Percentiles rank a stretch among this genome's conserved stretches.
phyloP scores from a whole-genome alignment of 2,888 invertebrate species.

The Yponomeuta plumbellus region DNA sequence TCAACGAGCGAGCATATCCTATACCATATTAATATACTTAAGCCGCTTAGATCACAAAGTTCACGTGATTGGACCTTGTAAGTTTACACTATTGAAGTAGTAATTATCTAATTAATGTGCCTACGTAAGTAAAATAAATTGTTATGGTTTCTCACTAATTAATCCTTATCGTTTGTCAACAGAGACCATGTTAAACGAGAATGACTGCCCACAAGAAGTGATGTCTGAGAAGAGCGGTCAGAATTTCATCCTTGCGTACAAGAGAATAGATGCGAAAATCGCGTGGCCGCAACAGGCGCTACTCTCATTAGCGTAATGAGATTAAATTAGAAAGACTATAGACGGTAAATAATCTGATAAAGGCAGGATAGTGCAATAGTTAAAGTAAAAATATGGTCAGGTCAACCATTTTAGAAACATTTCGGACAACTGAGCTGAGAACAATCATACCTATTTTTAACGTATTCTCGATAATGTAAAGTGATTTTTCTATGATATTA shows the following conservation, averaged over 20 bases:
- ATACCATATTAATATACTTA: too few species aligned
- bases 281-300: constrained; percentile 90
- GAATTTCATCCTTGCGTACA: constrained; percentile 95
- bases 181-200: constrained; percentile 93
- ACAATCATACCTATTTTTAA: constrained; percentile 11
- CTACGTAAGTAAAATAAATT: neutral
- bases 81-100: too few species aligned
- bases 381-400: neutral
- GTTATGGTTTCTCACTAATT: neutral
- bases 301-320: constrained; percentile 56
- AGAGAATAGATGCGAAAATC: constrained; percentile 96
- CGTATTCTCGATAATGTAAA: constrained; percentile 63
- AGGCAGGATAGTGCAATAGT: neutral
- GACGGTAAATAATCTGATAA: constrained; percentile 4
- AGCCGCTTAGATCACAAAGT: too few species aligned
- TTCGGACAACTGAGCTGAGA: constrained; percentile 8
- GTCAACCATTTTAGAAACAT: neutral
- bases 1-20: too few species aligned
- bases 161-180: constrained; percentile 41
- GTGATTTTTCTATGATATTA: constrained; percentile 68
- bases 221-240: constrained; percentile 83
- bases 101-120: too few species aligned
- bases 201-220: constrained; percentile 93
- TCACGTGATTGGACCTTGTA: too few species aligned
- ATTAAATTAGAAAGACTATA: constrained; percentile 4